Evolutionary conservation across 35 echinoderm and acorn worm species (phyloP), one percentile per base, ranked within the genome.

Genomic region (Acanthaster planci): DNA sequence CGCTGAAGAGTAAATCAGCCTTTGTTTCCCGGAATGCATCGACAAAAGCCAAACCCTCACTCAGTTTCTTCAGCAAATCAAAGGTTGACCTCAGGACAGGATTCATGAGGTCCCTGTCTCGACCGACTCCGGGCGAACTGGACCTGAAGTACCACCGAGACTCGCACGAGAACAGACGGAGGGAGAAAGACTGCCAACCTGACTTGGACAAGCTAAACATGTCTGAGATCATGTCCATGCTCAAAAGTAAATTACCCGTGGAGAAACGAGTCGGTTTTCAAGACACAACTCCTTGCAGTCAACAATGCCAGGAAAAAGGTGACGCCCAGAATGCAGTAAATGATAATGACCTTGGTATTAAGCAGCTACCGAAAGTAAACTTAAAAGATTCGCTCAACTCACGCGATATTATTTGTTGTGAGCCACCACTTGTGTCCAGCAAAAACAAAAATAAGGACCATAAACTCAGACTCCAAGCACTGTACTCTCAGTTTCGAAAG

Each of bases 71-170:
- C 10, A 72, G 26, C 64, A 72, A 72, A 34, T 72, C 64, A 26
- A 72, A 72, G 7, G 64, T 72, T 38, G 84, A 86, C 51, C 2
- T 86, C 14, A 50, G 84, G 84, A 86, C 84, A 10, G 84, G 84
- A 2, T 86, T 86, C 75, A 86, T 86, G 84, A 86, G 84, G 37
- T 53, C 67, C 16, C 50, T 86, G 84, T 86, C 84, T 7, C 27
- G 58, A 26, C 84, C 84, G 8, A 86, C 84, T 18, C 84, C 84
- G 21, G 84, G 84, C 17, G 84, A 86, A 55, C 84, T 86, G 27
- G 84, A 86, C 38, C 34, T 86, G 42, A 86, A 86, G 76, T 51
- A 78, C 53, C 84, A 86, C 75, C 84, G 76, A 77, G 84, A 86
- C 12, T 50, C 44, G 10, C 84, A 86, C 21, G 84, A 68, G 6